These are phyloP conservation scores for Coregonus ussuriensis DNA, from an alignment of 2,797 vertebrate genomes.

Conservation along the genomic window DNA sequence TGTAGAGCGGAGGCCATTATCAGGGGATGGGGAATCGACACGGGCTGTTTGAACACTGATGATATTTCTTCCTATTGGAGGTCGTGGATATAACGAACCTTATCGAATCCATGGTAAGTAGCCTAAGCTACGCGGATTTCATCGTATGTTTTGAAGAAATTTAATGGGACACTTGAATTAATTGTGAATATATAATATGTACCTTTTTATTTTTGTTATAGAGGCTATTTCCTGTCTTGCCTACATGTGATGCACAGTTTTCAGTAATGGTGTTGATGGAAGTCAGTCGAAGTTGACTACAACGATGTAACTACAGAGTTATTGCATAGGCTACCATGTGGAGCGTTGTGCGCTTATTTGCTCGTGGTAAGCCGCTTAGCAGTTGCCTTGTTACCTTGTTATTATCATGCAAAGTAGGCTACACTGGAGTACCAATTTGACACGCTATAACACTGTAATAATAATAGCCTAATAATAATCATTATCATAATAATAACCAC, in stretches of 20 bases:
- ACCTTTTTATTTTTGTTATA: neutral
- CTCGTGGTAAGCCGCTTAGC: neutral
- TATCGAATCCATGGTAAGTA: neutral
- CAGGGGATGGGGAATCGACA: conserved; percentile 14
- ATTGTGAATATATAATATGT: neutral
- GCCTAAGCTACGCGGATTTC: neutral
- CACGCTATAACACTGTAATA: neutral
- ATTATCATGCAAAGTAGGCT: neutral
- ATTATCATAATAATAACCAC: neutral
- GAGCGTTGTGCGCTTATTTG: neutral
- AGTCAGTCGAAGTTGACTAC: neutral
- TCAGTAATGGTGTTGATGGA: neutral
- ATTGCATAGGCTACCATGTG: neutral
- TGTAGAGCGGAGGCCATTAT: neutral
- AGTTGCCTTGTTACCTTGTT: neutral
- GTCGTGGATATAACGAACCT: neutral
- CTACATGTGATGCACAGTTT: neutral
- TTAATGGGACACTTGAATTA: neutral
- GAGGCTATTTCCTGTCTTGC: neutral
- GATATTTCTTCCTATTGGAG: conserved; percentile 3
- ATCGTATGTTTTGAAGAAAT: neutral
- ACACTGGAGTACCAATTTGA: neutral
- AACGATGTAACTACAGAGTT: neutral
- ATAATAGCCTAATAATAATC: neutral
- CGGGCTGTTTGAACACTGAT: neutral